Evolutionary conservation across 2,888 invertebrate genomes (phyloP).

Genomic region (Apodemia mormo): DNA sequence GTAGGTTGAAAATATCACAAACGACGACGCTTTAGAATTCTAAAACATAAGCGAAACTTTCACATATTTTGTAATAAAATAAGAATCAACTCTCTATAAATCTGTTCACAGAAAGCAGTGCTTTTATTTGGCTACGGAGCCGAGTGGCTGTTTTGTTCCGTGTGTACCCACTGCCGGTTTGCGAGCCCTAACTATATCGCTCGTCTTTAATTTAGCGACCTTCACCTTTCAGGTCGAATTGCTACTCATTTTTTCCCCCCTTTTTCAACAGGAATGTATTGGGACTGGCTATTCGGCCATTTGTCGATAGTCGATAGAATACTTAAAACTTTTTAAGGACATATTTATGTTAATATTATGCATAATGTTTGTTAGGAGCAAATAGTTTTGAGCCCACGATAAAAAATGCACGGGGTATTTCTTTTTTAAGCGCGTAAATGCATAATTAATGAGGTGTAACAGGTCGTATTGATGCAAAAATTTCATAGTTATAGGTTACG

Average conservation of each 20-base stretch:
- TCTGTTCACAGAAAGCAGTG: constrained; percentile 31
- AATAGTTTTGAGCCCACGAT: constrained; percentile 20
- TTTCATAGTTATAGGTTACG: not conserved
- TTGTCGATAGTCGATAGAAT: constrained; percentile 24
- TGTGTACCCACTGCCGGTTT: constrained; percentile 43
- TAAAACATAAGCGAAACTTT: too few relatives aligned
- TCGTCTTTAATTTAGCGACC: constrained; percentile 53
- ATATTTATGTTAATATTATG: constrained; percentile 35
- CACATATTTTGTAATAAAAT: too few relatives aligned
- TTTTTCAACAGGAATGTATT: constrained; percentile 21
- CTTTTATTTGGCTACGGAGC: constrained; percentile 60
- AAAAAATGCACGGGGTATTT: constrained; percentile 27
- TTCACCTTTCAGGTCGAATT: constrained; percentile 55
- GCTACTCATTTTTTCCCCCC: constrained; percentile 41
- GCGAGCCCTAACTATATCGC: constrained; percentile 44
- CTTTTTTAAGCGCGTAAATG: constrained; percentile 31
- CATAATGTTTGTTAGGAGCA: constrained; percentile 30
- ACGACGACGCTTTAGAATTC: too few relatives aligned
- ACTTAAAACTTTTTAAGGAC: constrained; percentile 21
- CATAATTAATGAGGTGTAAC: constrained; percentile 25
- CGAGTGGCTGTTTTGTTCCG: constrained; percentile 61
- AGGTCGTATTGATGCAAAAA: not conserved
- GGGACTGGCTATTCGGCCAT: constrained; percentile 16
- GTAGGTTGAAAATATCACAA: too few relatives aligned
- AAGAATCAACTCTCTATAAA: constrained; percentile 49